Conservation (phyloP, 2,888 invertebrate genomes). For the Hemithea aestivaria region DNA sequence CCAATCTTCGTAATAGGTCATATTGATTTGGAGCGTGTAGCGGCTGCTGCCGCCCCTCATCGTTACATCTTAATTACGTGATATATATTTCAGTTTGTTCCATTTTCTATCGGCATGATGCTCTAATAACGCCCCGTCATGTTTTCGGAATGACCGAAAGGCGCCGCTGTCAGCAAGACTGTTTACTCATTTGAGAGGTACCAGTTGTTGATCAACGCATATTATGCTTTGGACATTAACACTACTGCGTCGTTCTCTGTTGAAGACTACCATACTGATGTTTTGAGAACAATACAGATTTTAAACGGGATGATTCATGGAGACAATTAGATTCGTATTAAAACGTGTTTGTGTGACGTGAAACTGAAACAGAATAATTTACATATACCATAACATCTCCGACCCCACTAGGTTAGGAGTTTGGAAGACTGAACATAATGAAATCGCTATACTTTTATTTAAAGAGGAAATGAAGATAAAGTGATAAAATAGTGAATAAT, state of each 20-base stretch:
- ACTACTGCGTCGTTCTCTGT: slow-evolving; percentile 4
- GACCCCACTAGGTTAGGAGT: too few species aligned
- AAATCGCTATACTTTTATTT: too few species aligned
- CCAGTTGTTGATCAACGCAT: slow-evolving; percentile 7
- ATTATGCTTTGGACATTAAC: slow-evolving; percentile 11
- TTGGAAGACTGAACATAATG: too few species aligned
- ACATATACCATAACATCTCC: too few species aligned
- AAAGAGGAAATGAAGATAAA: too few species aligned
- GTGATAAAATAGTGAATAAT: too few species aligned
- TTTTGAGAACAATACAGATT: neutral
- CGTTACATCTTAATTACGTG: slow-evolving; percentile 25
- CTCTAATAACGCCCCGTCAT: slow-evolving; percentile 18
- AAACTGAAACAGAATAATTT: too few species aligned
- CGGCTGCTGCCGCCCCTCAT: slow-evolving; percentile 31
- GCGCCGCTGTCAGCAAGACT: slow-evolving; percentile 5
- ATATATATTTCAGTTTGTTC: slow-evolving; percentile 19
- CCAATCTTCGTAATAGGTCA: slow-evolving; percentile 27
- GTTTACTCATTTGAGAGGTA: slow-evolving; percentile 8
- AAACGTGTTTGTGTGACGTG: too few species aligned
- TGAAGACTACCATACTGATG: slow-evolving; percentile 12
- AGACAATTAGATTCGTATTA: too few species aligned
- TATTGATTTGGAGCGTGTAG: slow-evolving; percentile 22
- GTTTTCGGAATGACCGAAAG: slow-evolving; percentile 14
- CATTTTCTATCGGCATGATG: slow-evolving; percentile 20
- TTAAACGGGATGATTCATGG: too few species aligned